Evolutionary conservation across 1,140 invertebrate genomes (phyloP).

Genomic region (Thaumatotibia leucotreta): DNA sequence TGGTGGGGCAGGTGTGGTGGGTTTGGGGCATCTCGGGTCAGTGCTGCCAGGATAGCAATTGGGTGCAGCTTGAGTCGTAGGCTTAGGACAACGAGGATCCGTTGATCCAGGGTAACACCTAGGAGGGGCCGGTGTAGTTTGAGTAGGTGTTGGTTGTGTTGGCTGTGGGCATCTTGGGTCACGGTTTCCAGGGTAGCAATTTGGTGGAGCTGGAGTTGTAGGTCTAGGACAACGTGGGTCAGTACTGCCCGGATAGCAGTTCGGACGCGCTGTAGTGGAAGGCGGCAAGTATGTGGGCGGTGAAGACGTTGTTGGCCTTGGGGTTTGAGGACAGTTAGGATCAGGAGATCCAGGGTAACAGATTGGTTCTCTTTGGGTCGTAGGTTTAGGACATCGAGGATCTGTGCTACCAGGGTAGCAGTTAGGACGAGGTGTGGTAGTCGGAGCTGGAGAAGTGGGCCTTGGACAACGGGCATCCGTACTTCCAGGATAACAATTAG

Average conservation of each 20-base stretch:
- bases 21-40: conserved; percentile 35
- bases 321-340: conserved; percentile 40
- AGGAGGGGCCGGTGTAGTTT: no score
- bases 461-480: conserved; percentile 32
- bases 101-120: no score
- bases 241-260: no score
- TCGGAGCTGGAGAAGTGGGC: conserved; percentile 22
- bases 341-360: conserved; percentile 41
- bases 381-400: conserved; percentile 23
- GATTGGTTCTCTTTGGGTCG: conserved; percentile 9
- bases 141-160: no score
- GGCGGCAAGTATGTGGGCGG: conserved; percentile 9
- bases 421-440: conserved; percentile 10
- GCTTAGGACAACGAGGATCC: no score
- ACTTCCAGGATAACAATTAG: conserved; percentile 28
- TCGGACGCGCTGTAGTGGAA: conserved; percentile 30
- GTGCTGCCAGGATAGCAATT: no score
- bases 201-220: no score
- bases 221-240: no score
- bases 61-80: no score
- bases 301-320: background rate
- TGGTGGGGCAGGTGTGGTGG: conserved; percentile 31
- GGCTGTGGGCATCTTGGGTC: conserved; percentile 53
- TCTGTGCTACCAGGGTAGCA: conserved; percentile 52
- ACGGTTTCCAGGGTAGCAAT: no score